phyloP scores from a whole-genome alignment of 2,797 vertebrate genomes.

The Geotrypetes seraphini region DNA sequence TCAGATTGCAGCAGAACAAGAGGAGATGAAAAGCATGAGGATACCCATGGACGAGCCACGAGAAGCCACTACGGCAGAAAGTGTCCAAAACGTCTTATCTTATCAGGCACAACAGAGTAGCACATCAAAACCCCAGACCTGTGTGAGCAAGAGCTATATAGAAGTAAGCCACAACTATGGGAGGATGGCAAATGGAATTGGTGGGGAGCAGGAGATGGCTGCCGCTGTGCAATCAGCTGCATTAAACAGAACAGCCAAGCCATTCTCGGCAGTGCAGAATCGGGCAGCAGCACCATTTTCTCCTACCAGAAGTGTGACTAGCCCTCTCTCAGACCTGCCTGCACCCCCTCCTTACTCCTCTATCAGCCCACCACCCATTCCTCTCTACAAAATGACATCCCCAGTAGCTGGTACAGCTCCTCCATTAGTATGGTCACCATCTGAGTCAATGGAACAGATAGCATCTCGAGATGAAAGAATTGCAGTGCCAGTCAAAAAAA shows the following conservation, averaged over 20 bases:
- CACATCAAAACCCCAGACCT: slow-evolving; percentile 26
- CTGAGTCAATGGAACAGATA: slow-evolving; percentile 73
- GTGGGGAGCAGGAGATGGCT: slow-evolving; percentile 28
- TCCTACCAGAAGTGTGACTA: slow-evolving; percentile 46
- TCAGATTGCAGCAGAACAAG: slow-evolving; percentile 84
- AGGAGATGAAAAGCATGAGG: slow-evolving; percentile 67
- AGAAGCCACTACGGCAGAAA: slow-evolving; percentile 22
- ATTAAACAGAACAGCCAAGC: slow-evolving; percentile 75
- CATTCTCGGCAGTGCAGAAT: slow-evolving; percentile 65
- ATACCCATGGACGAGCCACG: slow-evolving; percentile 50
- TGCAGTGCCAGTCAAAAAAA: slow-evolving; percentile 81
- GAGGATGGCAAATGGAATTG: slow-evolving; percentile 57
- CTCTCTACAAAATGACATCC: slow-evolving; percentile 56
- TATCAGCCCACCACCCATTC: slow-evolving; percentile 49
- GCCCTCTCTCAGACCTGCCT: slow-evolving; percentile 59
- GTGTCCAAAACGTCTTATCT: slow-evolving; percentile 27
- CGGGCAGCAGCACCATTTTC: slow-evolving; percentile 58
- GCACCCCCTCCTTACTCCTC: slow-evolving; percentile 57
- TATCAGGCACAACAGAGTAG: slow-evolving; percentile 39
- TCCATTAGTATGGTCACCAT: slow-evolving; percentile 61
- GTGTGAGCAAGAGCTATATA: slow-evolving; percentile 60
- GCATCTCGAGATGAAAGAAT: slow-evolving; percentile 93
- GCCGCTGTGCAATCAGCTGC: slow-evolving; percentile 44
- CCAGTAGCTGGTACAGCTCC: slow-evolving; percentile 28
- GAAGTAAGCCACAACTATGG: slow-evolving; percentile 47